phyloP scores from a whole-genome alignment of 1,140 invertebrate species.

The Halesus radiatus region DNA sequence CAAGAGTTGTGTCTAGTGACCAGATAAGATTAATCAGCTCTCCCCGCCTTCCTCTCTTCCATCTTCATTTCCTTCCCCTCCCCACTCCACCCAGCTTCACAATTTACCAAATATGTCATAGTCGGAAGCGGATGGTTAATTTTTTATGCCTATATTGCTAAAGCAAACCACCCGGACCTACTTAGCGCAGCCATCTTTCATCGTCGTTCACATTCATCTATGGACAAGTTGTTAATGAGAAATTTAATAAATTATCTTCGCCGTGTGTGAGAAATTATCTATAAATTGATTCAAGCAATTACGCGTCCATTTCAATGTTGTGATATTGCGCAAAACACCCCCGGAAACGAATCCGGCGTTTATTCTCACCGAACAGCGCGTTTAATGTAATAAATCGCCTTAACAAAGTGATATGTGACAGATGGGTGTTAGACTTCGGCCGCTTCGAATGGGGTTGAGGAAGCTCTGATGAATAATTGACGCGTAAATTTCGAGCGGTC shows the following conservation, averaged over 20 bases:
- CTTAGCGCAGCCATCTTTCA: neutral
- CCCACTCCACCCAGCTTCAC: too few relatives aligned
- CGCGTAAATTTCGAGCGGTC: too few relatives aligned
- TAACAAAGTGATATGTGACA: conserved; percentile 39
- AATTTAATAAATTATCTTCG: conserved; percentile 42
- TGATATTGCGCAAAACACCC: conserved; percentile 5
- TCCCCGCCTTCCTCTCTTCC: too few relatives aligned
- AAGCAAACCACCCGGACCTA: neutral
- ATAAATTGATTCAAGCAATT: conserved; percentile 40
- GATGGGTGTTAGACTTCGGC: conserved; percentile 45
- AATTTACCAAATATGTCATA: too few relatives aligned
- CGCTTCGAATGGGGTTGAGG: conserved; percentile 28
- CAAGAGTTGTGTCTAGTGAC: too few relatives aligned
- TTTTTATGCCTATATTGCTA: too few relatives aligned
- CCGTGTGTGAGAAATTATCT: conserved; percentile 45
- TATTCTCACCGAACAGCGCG: too few relatives aligned
- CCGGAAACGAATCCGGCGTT: too few relatives aligned
- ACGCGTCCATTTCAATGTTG: conserved; percentile 3
- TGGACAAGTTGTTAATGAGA: neutral
- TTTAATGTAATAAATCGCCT: neutral
- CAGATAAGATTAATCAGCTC: too few relatives aligned
- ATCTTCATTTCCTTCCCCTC: too few relatives aligned
- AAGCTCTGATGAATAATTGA: too few relatives aligned
- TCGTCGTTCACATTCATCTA: neutral
- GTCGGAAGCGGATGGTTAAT: too few relatives aligned